Evolutionary conservation across 2,888 invertebrate genomes (phyloP), one percentile per base, ranked within the genome.

Genomic region (Zootermopsis nevadensis): DNA sequence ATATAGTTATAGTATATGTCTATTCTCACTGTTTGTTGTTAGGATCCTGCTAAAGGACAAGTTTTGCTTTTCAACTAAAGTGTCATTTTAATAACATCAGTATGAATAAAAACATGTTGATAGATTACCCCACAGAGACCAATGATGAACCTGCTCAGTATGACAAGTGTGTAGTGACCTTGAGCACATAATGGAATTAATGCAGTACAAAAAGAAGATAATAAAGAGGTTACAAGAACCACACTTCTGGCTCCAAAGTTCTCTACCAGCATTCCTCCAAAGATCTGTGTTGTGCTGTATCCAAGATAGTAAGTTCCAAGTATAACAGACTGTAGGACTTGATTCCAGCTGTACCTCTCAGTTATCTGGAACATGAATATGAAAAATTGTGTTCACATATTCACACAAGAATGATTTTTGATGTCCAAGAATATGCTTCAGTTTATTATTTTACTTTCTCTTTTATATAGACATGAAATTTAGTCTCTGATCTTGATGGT

Each of bases 181-280:
- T 91, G 89, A 0, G 94, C 93, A 0, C 93, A 92, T 0, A 91
- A 84, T 0, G 94, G 94, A 79, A 92, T 92, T 0, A 94, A 85
- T 1, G 92, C 90, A 0, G 94, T 94, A 10, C 94, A 86, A 22
- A 92, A 80, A 0, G 91, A 93, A 84, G 92, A 91, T 0, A 90
- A 87, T 0, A 92, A 80, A 30, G 92, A 90, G 0, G 91, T 90
- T 60, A 91, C 89, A 0, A 93, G 91, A 0, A 94, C 91, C 38
- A 93, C 92, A 85, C 91, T 91, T 55, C 92, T 90, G 0, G 93
- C 91, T 0, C 94, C 89, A 88, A 90, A 92, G 84, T 91, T 90
- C 88, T 94, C 94, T 0, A 94, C 93, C n/a, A 93, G 88, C 87
- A 93, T 91, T 4, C 94, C 94, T 0, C 92, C 94, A 0, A 93